Evolutionary conservation across 2,797 vertebrate genomes (phyloP).

Genomic region (Sebastes nivosus): DNA sequence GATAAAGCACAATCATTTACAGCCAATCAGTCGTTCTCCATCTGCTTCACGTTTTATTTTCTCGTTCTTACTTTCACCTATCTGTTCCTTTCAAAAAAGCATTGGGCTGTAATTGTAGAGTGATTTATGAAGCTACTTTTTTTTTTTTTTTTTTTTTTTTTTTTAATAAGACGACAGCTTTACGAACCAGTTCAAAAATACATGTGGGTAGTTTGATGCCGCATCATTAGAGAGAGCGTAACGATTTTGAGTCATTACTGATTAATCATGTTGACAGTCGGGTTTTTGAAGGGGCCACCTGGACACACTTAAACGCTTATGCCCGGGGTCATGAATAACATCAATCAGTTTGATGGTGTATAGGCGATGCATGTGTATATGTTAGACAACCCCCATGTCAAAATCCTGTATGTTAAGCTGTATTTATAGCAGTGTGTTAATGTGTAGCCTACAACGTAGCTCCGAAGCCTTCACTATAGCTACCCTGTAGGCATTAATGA

Average conservation of each 20-base stretch:
- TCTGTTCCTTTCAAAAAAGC: neutral
- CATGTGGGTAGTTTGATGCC: neutral
- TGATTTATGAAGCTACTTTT: neutral
- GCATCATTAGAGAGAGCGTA: neutral
- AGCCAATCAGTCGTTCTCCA: neutral
- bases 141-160: neutral
- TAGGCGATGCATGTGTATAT: too few species aligned
- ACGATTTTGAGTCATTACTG: neutral
- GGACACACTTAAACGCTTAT: neutral
- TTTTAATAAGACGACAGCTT: neutral
- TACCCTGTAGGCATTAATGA: neutral
- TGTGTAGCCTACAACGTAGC: too few species aligned
- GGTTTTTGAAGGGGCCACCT: neutral
- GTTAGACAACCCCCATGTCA: neutral
- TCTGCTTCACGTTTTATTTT: neutral
- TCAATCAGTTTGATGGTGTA: neutral
- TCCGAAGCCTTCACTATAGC: neutral
- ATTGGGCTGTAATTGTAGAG: neutral
- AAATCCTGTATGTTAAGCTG: neutral
- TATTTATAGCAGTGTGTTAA: neutral
- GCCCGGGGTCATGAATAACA: neutral
- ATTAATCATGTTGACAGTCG: neutral
- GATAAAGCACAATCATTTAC: conserved; percentile 21
- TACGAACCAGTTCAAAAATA: neutral
- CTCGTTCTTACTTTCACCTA: neutral